phyloP scores from a whole-genome alignment of 2,113 vertebrate genomes.

The Paradoxurus hermaphroditus region DNA sequence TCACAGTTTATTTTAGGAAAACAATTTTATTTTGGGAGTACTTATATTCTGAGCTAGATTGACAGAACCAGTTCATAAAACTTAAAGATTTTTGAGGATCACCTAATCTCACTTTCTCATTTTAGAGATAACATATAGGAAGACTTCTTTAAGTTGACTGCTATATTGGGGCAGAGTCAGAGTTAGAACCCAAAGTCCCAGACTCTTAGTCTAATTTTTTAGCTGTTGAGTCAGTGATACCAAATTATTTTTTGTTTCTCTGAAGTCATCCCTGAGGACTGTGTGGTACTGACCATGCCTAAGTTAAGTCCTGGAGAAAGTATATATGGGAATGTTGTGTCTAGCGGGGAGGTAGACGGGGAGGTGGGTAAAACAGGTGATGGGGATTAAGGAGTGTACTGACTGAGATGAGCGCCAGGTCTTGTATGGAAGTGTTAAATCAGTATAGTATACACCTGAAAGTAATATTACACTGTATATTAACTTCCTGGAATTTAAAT shows the following conservation, averaged over 20 bases:
- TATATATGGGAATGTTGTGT: background rate
- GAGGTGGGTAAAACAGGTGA: background rate
- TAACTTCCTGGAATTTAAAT: background rate
- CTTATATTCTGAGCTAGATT: constrained; percentile 13
- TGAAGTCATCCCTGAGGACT: background rate
- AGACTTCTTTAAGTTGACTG: background rate
- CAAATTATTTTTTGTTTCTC: background rate
- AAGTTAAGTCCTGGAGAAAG: background rate
- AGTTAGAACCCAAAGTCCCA: background rate
- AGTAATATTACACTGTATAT: background rate
- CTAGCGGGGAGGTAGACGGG: background rate
- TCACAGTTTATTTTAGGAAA: constrained; percentile 18
- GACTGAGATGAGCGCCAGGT: background rate
- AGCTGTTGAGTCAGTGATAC: background rate
- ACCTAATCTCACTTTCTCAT: background rate
- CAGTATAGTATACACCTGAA: background rate
- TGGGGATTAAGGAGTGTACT: background rate
- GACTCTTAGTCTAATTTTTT: background rate
- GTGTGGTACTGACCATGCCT: background rate
- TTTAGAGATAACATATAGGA: constrained; percentile 2
- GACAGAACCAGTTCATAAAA: background rate
- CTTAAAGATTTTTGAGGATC: background rate
- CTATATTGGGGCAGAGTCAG: background rate
- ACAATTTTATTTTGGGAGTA: background rate
- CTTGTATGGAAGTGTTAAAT: background rate